Base-by-base conservation (phyloP, 2,113 vertebrate genomes). In the Helogale parvula region DNA sequence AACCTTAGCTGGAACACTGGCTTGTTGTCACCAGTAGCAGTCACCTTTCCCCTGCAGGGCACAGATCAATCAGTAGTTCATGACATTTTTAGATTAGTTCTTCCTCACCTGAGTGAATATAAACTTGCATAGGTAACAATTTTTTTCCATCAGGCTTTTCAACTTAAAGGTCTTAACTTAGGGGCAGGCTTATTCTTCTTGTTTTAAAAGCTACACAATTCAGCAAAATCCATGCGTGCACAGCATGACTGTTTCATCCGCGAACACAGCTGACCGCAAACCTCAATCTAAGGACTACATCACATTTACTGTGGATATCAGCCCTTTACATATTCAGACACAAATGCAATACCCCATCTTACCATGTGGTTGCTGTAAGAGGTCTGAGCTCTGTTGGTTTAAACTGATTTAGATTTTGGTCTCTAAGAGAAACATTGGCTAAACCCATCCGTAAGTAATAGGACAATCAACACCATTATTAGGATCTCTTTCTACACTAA, bases 201-300 rank as follows among this genome's bases (percentile, higher is more conserved):
- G 8, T 60, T 87, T 97, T 93, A 83, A 63, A 88, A 88, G 77
- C 79, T 29, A 66, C 16, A 17, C 2, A 97, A 72, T 76, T 93
- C 41, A 88, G 63, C 23, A 79, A 72, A 66, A 29, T 52, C 45
- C 86, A 80, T 16, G 29, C 23, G 65, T 5, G 13, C 47, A 68
- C 4, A 7, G 60, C 57, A 35, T 52, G 27, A 47, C n/a, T 68
- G 8, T n/a, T 25, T 66, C 88, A 74, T 29, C n/a, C 31, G 29
- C 4, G 12, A 88, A 63, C 27, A 33, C 17, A 81, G 60, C 3
- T 68, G 23, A 47, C 21, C 29, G 72, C 0, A 9, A 15, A 83
- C 33, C 4, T 33, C 82, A 90, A 92, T 25, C 57, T 63, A 84
- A 92, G 19, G 12, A 80, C 31, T 29, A 35, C 9, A 1, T 72